These are phyloP conservation scores for Apotomis capreana DNA, from an alignment of 2,888 invertebrate species.

Conservation along the genomic window DNA sequence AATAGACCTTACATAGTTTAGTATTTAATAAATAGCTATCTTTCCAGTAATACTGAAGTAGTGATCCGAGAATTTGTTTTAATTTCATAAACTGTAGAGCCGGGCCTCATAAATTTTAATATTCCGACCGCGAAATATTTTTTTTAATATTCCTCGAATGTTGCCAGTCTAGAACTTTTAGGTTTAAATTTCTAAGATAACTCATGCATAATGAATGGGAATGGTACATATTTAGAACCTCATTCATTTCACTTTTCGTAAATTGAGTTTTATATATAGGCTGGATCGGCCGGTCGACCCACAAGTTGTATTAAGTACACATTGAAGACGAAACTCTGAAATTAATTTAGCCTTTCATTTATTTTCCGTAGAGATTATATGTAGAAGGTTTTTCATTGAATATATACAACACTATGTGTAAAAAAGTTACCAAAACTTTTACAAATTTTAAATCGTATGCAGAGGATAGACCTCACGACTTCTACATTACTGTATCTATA, in stretches of 20 bases:
- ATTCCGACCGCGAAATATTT: slow-evolving; percentile 45
- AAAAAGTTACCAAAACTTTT: too few species aligned
- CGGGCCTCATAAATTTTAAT: slow-evolving; percentile 55
- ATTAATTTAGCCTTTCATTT: slow-evolving; percentile 2
- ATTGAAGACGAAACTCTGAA: not conserved
- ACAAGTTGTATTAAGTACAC: slow-evolving; percentile 5
- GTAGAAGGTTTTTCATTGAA: not conserved
- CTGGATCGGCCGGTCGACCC: slow-evolving; percentile 1
- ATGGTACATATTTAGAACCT: slow-evolving; percentile 8
- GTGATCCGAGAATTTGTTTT: not conserved
- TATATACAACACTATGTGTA: too few species aligned
- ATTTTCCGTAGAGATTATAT: not conserved
- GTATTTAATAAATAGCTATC: too few species aligned
- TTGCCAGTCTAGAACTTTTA: slow-evolving; percentile 29
- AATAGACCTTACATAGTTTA: not conserved
- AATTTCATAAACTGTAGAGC: slow-evolving; percentile 51
- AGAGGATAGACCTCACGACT: too few species aligned
- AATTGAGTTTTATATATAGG: slow-evolving; percentile 9
- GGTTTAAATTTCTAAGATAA: slow-evolving; percentile 24
- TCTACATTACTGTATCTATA: too few species aligned
- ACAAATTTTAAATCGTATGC: too few species aligned
- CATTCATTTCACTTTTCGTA: slow-evolving; percentile 13
- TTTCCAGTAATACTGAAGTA: not conserved
- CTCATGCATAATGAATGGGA: slow-evolving; percentile 34
- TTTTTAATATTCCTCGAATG: slow-evolving; percentile 21